Evolutionary conservation across 2,888 invertebrate species (phyloP), one percentile per base, ranked within the genome.

Genomic region (Pimpla rufipes): DNA sequence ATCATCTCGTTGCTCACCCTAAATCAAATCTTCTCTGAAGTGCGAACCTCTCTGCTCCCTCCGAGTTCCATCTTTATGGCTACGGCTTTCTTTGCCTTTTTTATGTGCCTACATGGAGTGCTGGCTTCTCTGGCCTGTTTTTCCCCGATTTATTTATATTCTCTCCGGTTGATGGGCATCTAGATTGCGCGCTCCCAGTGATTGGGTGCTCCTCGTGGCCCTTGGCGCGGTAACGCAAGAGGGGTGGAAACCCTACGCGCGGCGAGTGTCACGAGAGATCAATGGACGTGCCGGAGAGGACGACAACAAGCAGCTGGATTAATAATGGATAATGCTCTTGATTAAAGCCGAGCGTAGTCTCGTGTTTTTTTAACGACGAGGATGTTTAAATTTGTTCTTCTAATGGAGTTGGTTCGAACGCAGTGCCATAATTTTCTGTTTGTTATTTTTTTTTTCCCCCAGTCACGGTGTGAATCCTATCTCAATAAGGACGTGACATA

Each of bases 81-180:
- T n/a, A n/a, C 23, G 37, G 8, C 10, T 21, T 57, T 29, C 70
- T 42, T 40, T 45, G 21, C 37, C 42, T 23, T 18, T 57, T 71
- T 57, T 16, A 42, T 57, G 21, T 71, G n/a, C 42, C 18, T 42
- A 23, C 16, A 37, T n/a, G n/a, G 2, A 42, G 35, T 45, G n/a
- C 37, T 47, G 16, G 21, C 37, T 40, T 55, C 57, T 57, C 57
- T 57, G 21, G 8, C 71, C 37, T 21, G 57, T 23, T 45, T 71
- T 18, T 55, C 40, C 70, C 42, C 40, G 57, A 71, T 71, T 57
- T 42, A 57, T 71, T 71, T 71, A 70, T 70, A 71, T 57, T 71
- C 42, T 50, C 21, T 5, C 11, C 42, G 16, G 42, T 16, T 57
- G 40, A 45, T 71, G 71, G 57, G 29, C n/a, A 13, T 71, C 42